phyloP scores from a whole-genome alignment of 2,113 vertebrate genomes.

The Pungitius pungitius region DNA sequence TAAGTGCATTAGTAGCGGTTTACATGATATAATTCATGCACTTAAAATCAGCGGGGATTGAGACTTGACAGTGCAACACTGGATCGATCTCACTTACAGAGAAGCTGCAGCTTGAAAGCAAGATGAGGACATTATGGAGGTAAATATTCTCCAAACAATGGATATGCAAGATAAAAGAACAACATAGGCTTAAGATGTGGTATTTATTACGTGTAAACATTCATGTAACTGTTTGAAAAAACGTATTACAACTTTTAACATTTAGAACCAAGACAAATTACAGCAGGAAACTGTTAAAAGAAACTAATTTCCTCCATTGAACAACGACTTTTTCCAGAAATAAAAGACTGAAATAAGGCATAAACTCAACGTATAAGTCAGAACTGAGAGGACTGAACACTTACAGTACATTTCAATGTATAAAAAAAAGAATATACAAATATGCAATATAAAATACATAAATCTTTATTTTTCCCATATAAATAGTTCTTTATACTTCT shows the following conservation, averaged over 20 bases:
- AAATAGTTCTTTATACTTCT: no score
- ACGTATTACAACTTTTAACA: slow-evolving; percentile 42
- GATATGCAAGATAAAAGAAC: neutral
- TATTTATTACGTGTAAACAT: slow-evolving; percentile 63
- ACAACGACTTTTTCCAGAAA: neutral
- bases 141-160: neutral
- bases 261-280: slow-evolving; percentile 9
- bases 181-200: neutral
- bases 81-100: neutral
- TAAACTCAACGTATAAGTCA: slow-evolving; percentile 1
- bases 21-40: neutral
- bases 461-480: slow-evolving; percentile 31
- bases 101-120: slow-evolving; percentile 15
- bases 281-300: neutral
- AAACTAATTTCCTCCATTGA: neutral
- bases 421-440: slow-evolving; percentile 53
- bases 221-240: slow-evolving; percentile 42
- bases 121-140: slow-evolving; percentile 34
- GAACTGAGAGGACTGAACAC: slow-evolving; percentile 9
- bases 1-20: neutral
- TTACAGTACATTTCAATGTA: slow-evolving; percentile 47
- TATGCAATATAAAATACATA: slow-evolving; percentile 58
- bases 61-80: neutral
- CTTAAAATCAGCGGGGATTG: neutral
- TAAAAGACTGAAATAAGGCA: slow-evolving; percentile 32